Conservation (phyloP, 2,888 invertebrate genomes). For the Oscheius sp. region DNA sequence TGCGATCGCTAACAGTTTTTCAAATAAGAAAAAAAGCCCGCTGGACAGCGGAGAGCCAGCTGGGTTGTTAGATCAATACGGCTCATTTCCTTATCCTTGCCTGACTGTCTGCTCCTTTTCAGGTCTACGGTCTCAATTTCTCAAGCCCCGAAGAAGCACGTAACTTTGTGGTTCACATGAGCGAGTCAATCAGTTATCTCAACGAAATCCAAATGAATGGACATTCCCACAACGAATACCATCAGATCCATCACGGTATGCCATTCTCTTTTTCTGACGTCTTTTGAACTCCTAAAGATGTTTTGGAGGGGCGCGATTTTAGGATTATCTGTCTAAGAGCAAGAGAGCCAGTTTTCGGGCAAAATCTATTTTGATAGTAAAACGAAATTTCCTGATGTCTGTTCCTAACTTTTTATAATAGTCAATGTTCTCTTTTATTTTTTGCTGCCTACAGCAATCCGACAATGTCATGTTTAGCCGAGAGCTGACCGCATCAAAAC, state of each 20-base stretch:
- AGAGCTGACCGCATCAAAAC: neutral
- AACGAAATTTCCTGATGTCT: neutral
- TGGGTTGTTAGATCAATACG: no score
- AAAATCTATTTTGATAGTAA: no score
- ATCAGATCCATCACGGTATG: constrained; percentile 44
- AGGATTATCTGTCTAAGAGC: constrained; percentile 16
- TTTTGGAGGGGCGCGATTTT: constrained; percentile 10
- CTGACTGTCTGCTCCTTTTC: neutral
- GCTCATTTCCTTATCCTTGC: no score
- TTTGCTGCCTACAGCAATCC: constrained; percentile 33
- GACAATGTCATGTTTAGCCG: constrained; percentile 25
- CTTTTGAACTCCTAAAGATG: neutral
- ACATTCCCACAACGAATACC: constrained; percentile 40
- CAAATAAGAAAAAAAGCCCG: no score
- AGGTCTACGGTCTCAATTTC: constrained; percentile 92
- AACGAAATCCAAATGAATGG: constrained; percentile 39
- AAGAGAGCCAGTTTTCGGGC: constrained; percentile 23
- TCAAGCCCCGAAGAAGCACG: constrained; percentile 76
- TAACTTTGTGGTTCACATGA: constrained; percentile 40
- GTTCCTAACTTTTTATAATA: neutral
- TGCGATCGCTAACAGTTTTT: no score
- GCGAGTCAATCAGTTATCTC: constrained; percentile 41
- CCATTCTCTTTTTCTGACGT: neutral
- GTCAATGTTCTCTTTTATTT: neutral
- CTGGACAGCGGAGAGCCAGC: no score